phyloP scores from a whole-genome alignment of 2,797 vertebrate genomes.

The Pantherophis alleghaniensis region DNA sequence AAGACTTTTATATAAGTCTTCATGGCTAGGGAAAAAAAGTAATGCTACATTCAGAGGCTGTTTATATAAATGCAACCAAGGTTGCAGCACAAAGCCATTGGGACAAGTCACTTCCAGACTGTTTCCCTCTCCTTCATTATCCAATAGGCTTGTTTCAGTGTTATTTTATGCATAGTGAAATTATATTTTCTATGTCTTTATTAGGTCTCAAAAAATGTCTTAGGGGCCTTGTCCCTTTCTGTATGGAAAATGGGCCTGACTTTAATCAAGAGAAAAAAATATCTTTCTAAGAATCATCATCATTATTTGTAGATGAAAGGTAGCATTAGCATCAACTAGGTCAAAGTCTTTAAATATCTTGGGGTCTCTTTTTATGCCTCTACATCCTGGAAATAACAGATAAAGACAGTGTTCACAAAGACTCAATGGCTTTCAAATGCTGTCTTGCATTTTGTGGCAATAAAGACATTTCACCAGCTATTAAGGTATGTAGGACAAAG shows the following conservation, averaged over 20 bases:
- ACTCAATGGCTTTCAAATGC: background rate
- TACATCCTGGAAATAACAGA: background rate
- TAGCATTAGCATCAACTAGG: background rate
- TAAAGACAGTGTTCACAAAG: background rate
- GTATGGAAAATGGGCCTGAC: background rate
- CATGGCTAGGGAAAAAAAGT: no score
- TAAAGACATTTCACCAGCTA: background rate
- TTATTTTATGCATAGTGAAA: background rate
- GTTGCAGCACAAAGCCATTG: background rate
- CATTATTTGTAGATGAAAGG: background rate
- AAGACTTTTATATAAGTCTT: no score
- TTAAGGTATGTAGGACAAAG: background rate
- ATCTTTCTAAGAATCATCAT: background rate
- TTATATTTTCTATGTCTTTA: background rate
- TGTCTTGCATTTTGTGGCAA: background rate
- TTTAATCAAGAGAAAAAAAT: background rate
- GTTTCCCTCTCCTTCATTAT: background rate
- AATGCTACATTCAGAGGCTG: no score
- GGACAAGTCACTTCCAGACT: background rate
- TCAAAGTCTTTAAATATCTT: background rate
- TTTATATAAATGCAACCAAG: background rate
- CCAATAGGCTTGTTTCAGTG: background rate
- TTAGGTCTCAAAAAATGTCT: background rate
- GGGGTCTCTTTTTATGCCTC: background rate
- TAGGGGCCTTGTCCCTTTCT: background rate